Conservation (phyloP, 1,140 invertebrate species). For the Panulirus ornatus region DNA sequence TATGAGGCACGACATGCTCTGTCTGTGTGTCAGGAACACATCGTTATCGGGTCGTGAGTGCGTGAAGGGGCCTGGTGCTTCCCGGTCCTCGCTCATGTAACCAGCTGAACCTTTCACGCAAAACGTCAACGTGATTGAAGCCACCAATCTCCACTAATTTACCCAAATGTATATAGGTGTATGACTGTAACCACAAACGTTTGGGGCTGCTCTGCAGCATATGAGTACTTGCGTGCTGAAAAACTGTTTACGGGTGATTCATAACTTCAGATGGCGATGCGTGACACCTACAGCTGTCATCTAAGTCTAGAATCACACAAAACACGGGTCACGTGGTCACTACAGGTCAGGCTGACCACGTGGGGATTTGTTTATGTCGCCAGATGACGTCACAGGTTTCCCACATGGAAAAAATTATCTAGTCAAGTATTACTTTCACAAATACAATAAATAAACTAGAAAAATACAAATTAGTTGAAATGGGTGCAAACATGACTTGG, state of each 20-base stretch:
- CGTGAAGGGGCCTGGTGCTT: no score
- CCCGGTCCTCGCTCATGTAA: no score
- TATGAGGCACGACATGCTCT: not conserved
- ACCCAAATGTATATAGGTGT: not conserved
- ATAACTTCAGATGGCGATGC: not conserved
- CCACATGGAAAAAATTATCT: conserved; percentile 43
- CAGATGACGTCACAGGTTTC: conserved; percentile 68
- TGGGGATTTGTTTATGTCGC: conserved; percentile 72
- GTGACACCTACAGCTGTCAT: not conserved
- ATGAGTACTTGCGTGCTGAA: not conserved
- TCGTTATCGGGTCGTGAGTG: no score
- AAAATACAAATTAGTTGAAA: not conserved
- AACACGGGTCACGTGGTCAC: conserved; percentile 71
- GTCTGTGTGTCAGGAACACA: not conserved
- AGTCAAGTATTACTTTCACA: not conserved
- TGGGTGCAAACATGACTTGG: no score
- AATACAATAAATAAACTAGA: not conserved
- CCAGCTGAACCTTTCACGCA: not conserved
- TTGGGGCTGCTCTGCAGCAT: not conserved
- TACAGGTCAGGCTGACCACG: conserved; percentile 68
- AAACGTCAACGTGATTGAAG: not conserved
- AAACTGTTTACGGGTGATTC: not conserved
- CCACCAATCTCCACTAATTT: not conserved
- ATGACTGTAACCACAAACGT: conserved; percentile 2
- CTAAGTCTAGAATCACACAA: conserved; percentile 8